These are phyloP conservation scores for Telmatherina bonti DNA, from an alignment of 2,797 vertebrate genomes.

Conservation along the genomic window DNA sequence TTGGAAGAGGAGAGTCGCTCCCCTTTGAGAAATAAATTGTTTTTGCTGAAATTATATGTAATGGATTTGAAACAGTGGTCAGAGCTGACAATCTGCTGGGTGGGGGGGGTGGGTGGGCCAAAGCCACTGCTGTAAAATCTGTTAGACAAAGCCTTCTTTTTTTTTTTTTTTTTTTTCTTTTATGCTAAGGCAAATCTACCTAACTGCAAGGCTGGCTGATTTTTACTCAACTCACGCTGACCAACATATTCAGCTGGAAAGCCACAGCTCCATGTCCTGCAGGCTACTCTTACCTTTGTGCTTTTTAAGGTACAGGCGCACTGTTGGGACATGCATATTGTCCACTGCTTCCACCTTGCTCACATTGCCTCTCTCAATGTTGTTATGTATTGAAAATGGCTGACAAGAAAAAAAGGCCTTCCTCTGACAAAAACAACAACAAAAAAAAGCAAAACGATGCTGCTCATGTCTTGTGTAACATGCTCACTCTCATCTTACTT, in stretches of 20 bases:
- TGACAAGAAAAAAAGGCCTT: constrained; percentile 52
- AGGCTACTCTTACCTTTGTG: constrained; percentile 63
- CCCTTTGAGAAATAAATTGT: constrained; percentile 40
- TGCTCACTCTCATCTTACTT: constrained; percentile 54
- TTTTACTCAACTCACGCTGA: constrained; percentile 47
- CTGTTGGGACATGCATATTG: constrained; percentile 53
- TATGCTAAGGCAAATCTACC: constrained; percentile 15
- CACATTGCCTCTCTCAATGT: constrained; percentile 26
- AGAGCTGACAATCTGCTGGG: constrained; percentile 23
- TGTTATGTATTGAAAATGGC: constrained; percentile 54
- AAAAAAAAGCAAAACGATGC: no score
- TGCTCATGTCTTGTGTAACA: constrained; percentile 57
- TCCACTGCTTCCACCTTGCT: constrained; percentile 36
- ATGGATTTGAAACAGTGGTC: constrained; percentile 49
- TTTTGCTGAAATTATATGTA: constrained; percentile 32
- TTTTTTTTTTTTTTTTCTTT: constrained; percentile 16
- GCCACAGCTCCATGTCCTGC: constrained; percentile 40
- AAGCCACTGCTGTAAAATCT: constrained; percentile 31
- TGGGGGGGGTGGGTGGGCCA: constrained; percentile 23
- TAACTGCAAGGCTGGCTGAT: constrained; percentile 43
- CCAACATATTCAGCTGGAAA: constrained; percentile 42
- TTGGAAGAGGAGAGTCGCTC: constrained; percentile 39
- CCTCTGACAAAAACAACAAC: constrained; percentile 62
- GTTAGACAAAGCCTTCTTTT: constrained; percentile 18
- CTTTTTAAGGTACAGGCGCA: constrained; percentile 44